Percentiles rank a stretch among this genome's conserved stretches.
Conservation (phyloP, 2,113 vertebrate species). For the Arothron firmamentum region DNA sequence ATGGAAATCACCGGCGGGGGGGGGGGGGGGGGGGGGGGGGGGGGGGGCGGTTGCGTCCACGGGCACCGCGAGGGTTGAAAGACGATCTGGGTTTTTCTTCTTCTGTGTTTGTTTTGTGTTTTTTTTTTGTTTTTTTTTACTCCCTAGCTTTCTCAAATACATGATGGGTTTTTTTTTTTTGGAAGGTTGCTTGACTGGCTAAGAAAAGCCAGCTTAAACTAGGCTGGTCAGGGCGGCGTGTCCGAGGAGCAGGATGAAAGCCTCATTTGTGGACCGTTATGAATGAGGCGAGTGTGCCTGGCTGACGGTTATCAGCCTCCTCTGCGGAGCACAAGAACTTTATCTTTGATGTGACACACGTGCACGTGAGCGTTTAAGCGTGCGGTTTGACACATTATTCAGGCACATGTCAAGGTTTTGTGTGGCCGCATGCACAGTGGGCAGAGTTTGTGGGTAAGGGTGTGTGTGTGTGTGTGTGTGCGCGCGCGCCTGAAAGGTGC, state of each 20-base stretch:
- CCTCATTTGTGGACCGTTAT: constrained; percentile 24
- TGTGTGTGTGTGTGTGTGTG: constrained; percentile 10
- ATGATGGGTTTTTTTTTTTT: not conserved
- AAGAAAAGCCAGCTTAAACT: constrained; percentile 31
- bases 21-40: no score
- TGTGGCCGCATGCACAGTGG: constrained; percentile 18
- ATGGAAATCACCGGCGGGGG: no score
- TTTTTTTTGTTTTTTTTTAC: no score
- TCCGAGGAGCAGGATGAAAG: constrained; percentile 37
- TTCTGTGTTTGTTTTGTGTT: no score
- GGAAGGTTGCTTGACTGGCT: constrained; percentile 18
- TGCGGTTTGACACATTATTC: constrained; percentile 32
- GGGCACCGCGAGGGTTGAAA: no score
- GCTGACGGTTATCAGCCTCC: constrained; percentile 25
- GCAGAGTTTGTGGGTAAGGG: constrained; percentile 8
- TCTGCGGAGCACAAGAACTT: constrained; percentile 15
- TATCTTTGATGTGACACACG: constrained; percentile 1
- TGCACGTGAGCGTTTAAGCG: constrained; percentile 18
- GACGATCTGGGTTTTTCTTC: not conserved
- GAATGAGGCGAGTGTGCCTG: constrained; percentile 9
- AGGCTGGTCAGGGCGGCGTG: not conserved
- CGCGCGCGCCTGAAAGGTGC: constrained; percentile 44
- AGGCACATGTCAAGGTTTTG: constrained; percentile 15
- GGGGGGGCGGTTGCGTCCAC: no score
- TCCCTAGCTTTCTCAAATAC: not conserved